Percentiles rank a stretch among this genome's conserved stretches.
Evolutionary conservation across 1,140 invertebrate genomes (phyloP).

Genomic region (Holotrichia oblita): DNA sequence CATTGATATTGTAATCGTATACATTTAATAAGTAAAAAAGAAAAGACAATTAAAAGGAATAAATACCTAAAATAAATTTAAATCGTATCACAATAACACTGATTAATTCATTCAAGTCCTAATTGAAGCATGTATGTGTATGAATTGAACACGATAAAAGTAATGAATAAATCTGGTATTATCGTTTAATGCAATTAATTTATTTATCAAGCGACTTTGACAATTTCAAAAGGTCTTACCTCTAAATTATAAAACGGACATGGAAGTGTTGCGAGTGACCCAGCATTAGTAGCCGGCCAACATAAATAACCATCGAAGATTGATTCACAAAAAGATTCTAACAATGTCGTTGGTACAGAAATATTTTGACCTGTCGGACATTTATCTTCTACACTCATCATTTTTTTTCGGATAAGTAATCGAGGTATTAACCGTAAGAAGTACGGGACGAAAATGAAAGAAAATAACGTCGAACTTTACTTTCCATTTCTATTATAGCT

Average conservation of each 20-base stretch:
- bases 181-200: constrained; percentile 24
- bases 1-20: constrained; percentile 3
- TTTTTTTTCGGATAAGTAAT: constrained; percentile 5
- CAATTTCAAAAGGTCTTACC: constrained; percentile 32
- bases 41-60: background rate
- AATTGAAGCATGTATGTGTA: too few relatives aligned
- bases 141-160: background rate
- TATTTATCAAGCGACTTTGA: constrained; percentile 20
- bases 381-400: constrained; percentile 22
- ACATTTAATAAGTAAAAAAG: constrained; percentile 24
- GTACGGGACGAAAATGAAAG: constrained; percentile 33
- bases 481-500: constrained; percentile 28
- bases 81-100: background rate
- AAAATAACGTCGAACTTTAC: constrained; percentile 26
- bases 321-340: constrained; percentile 47
- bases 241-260: constrained; percentile 59
- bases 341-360: background rate
- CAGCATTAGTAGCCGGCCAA: constrained; percentile 65
- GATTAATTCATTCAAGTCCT: background rate
- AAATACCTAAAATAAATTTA: background rate
- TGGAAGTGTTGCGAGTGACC: constrained; percentile 58
- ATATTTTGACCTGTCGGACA: constrained; percentile 27
- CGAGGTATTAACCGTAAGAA: background rate
- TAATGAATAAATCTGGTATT: background rate
- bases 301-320: constrained; percentile 68